Base-by-base conservation (phyloP, 30 jellyfish, hydroid and myxozoan genomes). In the Aurelia aurita complex sp. Pacific region DNA sequence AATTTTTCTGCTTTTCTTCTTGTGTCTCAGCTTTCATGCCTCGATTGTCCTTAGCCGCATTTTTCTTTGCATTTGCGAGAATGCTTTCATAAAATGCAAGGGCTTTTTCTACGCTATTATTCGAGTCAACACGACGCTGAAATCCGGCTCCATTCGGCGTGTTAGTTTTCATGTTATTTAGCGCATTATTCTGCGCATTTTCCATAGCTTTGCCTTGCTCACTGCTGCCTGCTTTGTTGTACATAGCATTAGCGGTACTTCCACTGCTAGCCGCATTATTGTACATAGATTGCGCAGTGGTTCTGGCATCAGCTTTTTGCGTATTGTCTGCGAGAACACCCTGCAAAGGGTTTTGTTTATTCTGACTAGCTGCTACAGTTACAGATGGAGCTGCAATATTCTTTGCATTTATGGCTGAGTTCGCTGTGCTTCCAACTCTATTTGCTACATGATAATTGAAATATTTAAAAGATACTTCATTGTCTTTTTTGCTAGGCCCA, bases 21-120 rank as follows among this genome's bases (percentile, higher is more conserved):
- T 36, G 19, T 3, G 69, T 19, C 46, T 57, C 82, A 12, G 60
- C 42, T 67, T 73, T 69, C 51, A 73, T 50, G 23, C 67, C 69
- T 40, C 82, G 36, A 74, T 67, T 84, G 5, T 73, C 93, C 50
- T 84, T 62, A 16, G 38, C 74, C 46, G 12, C n/a, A 52, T 84
- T 84, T 42, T 73, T 73, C 57, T 46, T 46, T 13, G 93, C 93
- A 74, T 55, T 84, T 15, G 87, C 87, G 2, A 84, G 73, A 29
- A 84, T 74, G 67, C 82, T 73, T 46, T 74, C 93, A 55, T 84
- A 84, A 57, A 84, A 84, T 57, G 77, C 80, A 70, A 84, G 87
- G n/a, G 87, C 87, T 29, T 74, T 84, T 57, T 64, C 74, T 7
- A 84, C 57, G 67, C 93, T 75, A 19, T 63, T 57, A 17, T 55